phyloP scores from a whole-genome alignment of 2,888 invertebrate species.

The Idaea straminata region DNA sequence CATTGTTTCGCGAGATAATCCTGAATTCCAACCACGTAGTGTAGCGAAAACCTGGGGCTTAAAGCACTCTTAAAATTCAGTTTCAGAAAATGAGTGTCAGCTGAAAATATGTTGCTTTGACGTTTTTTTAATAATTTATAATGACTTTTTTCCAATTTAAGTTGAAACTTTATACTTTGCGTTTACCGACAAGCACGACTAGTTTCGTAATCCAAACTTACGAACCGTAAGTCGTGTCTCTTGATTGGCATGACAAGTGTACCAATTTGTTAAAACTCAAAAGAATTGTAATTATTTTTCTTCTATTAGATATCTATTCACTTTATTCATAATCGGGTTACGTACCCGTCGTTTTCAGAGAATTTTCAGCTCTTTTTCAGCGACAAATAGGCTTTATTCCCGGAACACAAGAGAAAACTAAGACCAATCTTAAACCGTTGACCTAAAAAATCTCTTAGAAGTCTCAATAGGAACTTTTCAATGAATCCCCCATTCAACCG shows the following conservation, averaged over 20 bases:
- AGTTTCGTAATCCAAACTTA: too few relatives aligned
- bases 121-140: neutral
- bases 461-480: constrained; percentile 1
- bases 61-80: neutral
- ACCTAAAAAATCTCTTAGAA: neutral
- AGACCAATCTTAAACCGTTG: neutral
- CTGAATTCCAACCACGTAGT: neutral
- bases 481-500: neutral
- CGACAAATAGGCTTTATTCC: neutral
- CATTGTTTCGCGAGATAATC: neutral
- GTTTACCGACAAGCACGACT: too few relatives aligned
- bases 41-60: neutral
- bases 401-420: neutral
- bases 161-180: too few relatives aligned
- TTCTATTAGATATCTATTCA: too few relatives aligned
- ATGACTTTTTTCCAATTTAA: too few relatives aligned
- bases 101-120: neutral
- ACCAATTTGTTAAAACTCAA: too few relatives aligned
- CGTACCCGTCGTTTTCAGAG: neutral
- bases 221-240: too few relatives aligned
- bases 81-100: neutral
- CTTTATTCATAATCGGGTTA: neutral
- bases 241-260: too few relatives aligned
- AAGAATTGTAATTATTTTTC: too few relatives aligned
- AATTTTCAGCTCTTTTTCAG: neutral